Evolutionary conservation across 2,113 vertebrate genomes (phyloP).

Genomic region (Alethe diademata): DNA sequence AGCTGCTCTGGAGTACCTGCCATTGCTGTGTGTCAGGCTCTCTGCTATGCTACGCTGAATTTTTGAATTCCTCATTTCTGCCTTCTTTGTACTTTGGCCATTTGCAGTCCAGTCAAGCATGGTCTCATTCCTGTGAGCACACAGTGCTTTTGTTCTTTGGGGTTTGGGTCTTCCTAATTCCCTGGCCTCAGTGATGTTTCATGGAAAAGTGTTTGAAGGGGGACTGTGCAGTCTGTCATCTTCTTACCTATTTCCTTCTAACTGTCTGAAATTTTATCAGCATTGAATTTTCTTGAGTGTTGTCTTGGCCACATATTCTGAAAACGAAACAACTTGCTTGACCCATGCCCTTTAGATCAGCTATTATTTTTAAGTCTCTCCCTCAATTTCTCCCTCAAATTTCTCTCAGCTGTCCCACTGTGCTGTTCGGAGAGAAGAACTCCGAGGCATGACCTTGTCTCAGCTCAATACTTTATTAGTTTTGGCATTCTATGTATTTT

Average conservation of each 20-base stretch:
- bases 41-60: rapidly evolving
- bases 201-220: background rate
- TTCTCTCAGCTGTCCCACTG: background rate
- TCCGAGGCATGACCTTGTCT: conserved; percentile 10
- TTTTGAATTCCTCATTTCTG: background rate
- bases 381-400: background rate
- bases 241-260: background rate
- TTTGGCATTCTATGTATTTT: conserved; percentile 54
- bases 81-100: background rate
- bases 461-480: conserved; percentile 19
- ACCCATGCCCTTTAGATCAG: background rate
- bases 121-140: background rate
- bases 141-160: background rate
- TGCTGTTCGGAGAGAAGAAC: background rate
- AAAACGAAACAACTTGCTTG: background rate
- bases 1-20: background rate
- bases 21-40: rapidly evolving
- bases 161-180: background rate
- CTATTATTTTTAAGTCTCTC: background rate
- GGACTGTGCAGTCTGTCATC: background rate
- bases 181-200: background rate
- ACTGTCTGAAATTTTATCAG: background rate
- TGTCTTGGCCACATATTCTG: background rate
- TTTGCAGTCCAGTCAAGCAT: background rate
- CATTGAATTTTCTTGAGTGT: background rate